These are phyloP conservation scores for Fratercula arctica DNA, from an alignment of 2,797 vertebrate species.

Conservation along the genomic window DNA sequence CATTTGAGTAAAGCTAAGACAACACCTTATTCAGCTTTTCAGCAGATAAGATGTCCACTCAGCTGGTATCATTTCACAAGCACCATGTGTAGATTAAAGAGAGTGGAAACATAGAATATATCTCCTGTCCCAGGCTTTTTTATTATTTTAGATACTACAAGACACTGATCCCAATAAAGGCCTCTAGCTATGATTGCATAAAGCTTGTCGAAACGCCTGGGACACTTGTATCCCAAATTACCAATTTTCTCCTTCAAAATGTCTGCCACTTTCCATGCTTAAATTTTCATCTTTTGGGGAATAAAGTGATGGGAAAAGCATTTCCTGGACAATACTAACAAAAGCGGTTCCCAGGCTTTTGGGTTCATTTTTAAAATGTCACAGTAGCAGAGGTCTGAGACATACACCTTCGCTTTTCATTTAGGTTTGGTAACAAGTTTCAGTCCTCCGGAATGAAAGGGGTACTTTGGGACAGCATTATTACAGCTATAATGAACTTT, in stretches of 20 bases:
- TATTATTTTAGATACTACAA: neutral
- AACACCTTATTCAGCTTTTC: neutral
- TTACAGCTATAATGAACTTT: slow-evolving; percentile 9
- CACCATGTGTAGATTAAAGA: neutral
- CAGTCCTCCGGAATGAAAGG: neutral
- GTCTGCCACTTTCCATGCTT: neutral
- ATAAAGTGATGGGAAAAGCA: neutral
- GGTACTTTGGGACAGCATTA: neutral
- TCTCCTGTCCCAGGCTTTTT: neutral
- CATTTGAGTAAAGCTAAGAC: neutral
- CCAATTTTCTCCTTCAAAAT: neutral
- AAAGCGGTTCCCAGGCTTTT: neutral
- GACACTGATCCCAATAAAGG: neutral
- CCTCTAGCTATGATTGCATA: neutral
- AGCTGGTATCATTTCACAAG: neutral
- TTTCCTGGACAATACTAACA: neutral
- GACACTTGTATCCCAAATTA: neutral
- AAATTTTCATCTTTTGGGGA: neutral
- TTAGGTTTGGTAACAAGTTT: neutral
- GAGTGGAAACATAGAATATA: neutral
- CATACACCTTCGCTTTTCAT: neutral
- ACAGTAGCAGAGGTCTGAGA: neutral
- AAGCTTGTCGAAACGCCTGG: neutral
- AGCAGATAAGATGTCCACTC: neutral
- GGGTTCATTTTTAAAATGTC: neutral